phyloP scores from a whole-genome alignment of 2,797 vertebrate genomes.

The Eleutherodactylus coqui region DNA sequence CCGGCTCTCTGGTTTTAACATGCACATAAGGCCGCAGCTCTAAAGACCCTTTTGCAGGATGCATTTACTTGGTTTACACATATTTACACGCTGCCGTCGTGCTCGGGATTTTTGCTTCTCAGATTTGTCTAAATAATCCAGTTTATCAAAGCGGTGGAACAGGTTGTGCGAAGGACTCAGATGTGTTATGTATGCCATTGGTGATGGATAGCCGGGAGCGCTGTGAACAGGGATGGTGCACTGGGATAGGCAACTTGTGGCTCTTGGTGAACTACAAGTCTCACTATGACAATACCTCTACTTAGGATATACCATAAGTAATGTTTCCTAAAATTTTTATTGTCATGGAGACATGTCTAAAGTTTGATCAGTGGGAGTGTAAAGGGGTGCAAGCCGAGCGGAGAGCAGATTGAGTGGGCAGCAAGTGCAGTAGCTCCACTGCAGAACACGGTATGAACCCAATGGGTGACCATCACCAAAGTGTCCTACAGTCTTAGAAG shows the following conservation, averaged over 20 bases:
- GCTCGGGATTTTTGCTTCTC: not conserved
- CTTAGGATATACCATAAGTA: too few relatives aligned
- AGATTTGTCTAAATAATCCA: slow-evolving; percentile 6
- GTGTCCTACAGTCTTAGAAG: too few relatives aligned
- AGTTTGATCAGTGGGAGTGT: too few relatives aligned
- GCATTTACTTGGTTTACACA: slow-evolving; percentile 9
- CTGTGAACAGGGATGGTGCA: not conserved
- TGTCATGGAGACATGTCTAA: too few relatives aligned
- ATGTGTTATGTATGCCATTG: not conserved
- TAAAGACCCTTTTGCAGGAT: slow-evolving; percentile 28
- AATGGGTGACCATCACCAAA: too few relatives aligned
- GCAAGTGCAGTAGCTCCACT: too few relatives aligned
- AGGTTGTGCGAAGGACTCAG: not conserved
- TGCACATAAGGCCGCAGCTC: not conserved
- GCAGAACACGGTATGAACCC: too few relatives aligned
- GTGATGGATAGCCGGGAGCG: not conserved
- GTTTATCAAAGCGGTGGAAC: not conserved
- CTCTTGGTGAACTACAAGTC: too few relatives aligned
- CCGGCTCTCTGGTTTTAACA: slow-evolving; percentile 7
- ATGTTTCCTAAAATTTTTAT: too few relatives aligned
- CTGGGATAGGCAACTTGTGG: not conserved
- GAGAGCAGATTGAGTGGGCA: too few relatives aligned
- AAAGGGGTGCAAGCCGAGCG: too few relatives aligned
- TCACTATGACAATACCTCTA: not conserved
- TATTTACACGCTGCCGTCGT: slow-evolving; percentile 10